phyloP scores from a whole-genome alignment of 2,888 invertebrate genomes.

The Drosophila acutilabella region DNA sequence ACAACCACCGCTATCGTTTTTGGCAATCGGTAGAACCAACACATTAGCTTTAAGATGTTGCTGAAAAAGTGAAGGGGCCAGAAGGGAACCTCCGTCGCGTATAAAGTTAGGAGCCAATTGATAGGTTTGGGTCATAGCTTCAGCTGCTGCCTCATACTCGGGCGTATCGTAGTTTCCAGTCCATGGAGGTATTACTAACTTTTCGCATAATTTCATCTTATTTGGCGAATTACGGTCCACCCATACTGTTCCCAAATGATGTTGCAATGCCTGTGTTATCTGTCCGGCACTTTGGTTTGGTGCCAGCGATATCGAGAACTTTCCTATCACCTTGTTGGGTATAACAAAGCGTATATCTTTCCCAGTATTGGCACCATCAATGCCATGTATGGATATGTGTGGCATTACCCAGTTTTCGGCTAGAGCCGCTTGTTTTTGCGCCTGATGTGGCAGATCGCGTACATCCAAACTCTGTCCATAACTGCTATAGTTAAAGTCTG shows the following conservation, averaged over 20 bases:
- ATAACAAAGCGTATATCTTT: conserved; percentile 41
- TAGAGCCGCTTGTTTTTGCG: conserved; percentile 32
- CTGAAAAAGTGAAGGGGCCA: conserved; percentile 48
- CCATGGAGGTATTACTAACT: conserved; percentile 46
- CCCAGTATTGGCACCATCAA: conserved; percentile 43
- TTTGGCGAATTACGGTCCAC: conserved; percentile 47
- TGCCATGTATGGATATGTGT: conserved; percentile 55
- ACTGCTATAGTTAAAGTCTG: conserved; percentile 48
- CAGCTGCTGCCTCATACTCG: conserved; percentile 49
- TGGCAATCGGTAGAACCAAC: conserved; percentile 50
- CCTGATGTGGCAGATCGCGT: conserved; percentile 35
- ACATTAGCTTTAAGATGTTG: conserved; percentile 45
- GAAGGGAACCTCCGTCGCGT: conserved; percentile 49
- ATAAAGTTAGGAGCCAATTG: conserved; percentile 34
- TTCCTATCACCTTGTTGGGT: conserved; percentile 52
- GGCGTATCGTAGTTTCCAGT: conserved; percentile 31
- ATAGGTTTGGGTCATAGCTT: conserved; percentile 43
- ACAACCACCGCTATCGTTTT: conserved; percentile 47
- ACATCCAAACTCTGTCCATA: conserved; percentile 38
- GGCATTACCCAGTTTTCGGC: conserved; percentile 43
- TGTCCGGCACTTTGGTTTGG: conserved; percentile 44
- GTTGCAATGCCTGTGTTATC: conserved; percentile 31
- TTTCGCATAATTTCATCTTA: conserved; percentile 49
- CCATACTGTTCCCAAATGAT: conserved; percentile 46
- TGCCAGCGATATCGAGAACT: conserved; percentile 50